Evolutionary conservation across 2,888 invertebrate genomes (phyloP), one percentile per base, ranked within the genome.

Genomic region (Neria commutata): DNA sequence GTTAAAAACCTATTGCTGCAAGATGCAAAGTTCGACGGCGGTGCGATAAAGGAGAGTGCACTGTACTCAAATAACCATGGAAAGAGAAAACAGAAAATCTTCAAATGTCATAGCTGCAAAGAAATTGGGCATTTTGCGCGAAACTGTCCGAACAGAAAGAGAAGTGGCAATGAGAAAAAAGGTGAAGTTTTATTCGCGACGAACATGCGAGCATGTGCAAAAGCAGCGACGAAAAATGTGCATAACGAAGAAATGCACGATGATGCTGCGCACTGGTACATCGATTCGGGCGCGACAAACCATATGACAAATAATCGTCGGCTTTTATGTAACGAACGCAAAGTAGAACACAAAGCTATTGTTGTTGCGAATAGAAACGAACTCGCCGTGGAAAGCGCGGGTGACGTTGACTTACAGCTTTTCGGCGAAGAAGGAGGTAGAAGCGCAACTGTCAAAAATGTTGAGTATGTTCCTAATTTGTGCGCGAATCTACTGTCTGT

Each of bases 1-100:
- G 61, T 62, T 8, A 64, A 59, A 34, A 62, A 51, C 17, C 23
- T 60, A 29, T 42, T 62, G 3, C 34, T 67, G 14, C 65, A 62
- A 58, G 66, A 60, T 53, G 46, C 47, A 10, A 61, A 62, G 25
- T 58, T 65, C 37, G 59, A 62, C 48, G 57, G 47, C 8, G 57
- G n/a, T n/a, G n/a, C 57, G 47, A 46, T 19, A 48, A 11, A 23
- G 10, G 61, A 56, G 2, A 59, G 47, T 49, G 61, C 56, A 37
- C 46, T 64, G 19, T 48, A 56, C 50, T 26, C 49, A 14, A 49
- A 60, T 23, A 48, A 55, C 26, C 42, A 50, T 54, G 10, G 19
- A 2, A 16, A 2, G 4, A n/a, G n/a, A n/a, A n/a, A n/a, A n/a
- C n/a, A n/a, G n/a, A n/a, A n/a, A n/a, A n/a, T n/a, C n/a, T 62